These are phyloP conservation scores for Coccyzus lansbergi DNA, from an alignment of 2,797 vertebrate species.

Conservation along the genomic window DNA sequence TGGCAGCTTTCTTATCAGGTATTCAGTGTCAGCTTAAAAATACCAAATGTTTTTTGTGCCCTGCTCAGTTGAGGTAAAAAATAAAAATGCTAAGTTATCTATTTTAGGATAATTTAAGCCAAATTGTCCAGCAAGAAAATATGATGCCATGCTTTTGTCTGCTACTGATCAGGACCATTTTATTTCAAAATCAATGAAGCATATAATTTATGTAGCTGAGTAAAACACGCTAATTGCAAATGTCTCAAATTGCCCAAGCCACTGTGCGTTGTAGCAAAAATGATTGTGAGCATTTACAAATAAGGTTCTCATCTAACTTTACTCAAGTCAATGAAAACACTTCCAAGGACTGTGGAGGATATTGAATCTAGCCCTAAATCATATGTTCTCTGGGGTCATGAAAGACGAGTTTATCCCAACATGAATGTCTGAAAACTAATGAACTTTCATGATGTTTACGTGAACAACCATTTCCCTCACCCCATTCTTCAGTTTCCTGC, in stretches of 20 bases:
- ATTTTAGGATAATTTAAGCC: background rate
- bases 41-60: background rate
- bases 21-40: background rate
- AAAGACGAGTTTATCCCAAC: slow-evolving; percentile 31
- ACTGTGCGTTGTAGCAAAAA: background rate
- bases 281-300: slow-evolving; percentile 10
- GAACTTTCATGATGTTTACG: background rate
- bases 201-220: background rate
- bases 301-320: background rate
- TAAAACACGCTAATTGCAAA: background rate
- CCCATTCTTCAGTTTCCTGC: slow-evolving; percentile 50
- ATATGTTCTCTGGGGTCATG: background rate
- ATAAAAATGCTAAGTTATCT: background rate
- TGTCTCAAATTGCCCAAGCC: background rate
- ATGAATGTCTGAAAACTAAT: slow-evolving; percentile 7
- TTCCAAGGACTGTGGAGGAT: background rate
- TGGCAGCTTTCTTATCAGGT: background rate
- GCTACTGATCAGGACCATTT: background rate
- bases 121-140: background rate
- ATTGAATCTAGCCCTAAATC: background rate
- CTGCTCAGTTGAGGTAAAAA: background rate
- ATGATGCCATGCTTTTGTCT: background rate
- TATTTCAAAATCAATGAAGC: background rate
- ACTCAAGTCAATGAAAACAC: background rate
- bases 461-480: slow-evolving; percentile 15